Evolutionary conservation across 1,140 invertebrate species (phyloP).

Genomic region (Heterodera schachtii): DNA sequence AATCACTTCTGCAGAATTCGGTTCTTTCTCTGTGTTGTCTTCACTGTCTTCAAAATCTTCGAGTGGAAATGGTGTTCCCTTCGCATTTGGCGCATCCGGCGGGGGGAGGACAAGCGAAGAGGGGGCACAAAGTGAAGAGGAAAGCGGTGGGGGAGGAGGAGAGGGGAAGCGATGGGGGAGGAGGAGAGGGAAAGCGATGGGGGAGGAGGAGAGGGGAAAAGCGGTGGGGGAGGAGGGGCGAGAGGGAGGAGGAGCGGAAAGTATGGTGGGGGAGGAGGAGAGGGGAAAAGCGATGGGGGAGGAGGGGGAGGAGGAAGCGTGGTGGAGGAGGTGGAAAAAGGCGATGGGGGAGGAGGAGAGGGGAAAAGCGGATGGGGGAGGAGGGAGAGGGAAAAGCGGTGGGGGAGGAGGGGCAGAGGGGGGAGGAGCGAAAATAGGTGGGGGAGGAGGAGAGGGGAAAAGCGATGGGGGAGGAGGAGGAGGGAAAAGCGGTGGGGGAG

Average conservation of each 20-base stretch:
- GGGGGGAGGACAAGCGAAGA: slow-evolving; percentile 17
- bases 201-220: background rate
- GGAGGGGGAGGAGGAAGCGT: too few species aligned
- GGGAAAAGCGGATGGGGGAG: too few species aligned
- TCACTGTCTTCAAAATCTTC: slow-evolving; percentile 15
- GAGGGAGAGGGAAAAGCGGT: too few species aligned
- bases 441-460: background rate
- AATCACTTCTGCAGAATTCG: background rate
- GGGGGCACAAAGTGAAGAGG: too few species aligned
- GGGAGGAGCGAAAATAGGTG: too few species aligned
- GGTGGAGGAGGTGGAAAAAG: too few species aligned
- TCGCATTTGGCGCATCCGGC: slow-evolving; percentile 18
- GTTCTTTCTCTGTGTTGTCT: background rate
- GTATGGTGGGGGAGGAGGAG: too few species aligned
- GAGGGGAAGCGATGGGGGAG: too few species aligned
- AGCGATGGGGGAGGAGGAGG: background rate
- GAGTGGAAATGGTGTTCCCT: slow-evolving; percentile 16
- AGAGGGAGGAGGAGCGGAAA: too few species aligned
- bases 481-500: background rate
- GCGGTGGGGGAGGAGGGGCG: background rate
- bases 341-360: background rate
- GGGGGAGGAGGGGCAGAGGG: too few species aligned
- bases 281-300: too few species aligned
- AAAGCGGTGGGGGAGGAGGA: too few species aligned
- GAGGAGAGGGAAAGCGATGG: background rate